Evolutionary conservation across 2,113 vertebrate species (phyloP), one percentile per base, ranked within the genome.

Genomic region (Aegithalos caudatus): DNA sequence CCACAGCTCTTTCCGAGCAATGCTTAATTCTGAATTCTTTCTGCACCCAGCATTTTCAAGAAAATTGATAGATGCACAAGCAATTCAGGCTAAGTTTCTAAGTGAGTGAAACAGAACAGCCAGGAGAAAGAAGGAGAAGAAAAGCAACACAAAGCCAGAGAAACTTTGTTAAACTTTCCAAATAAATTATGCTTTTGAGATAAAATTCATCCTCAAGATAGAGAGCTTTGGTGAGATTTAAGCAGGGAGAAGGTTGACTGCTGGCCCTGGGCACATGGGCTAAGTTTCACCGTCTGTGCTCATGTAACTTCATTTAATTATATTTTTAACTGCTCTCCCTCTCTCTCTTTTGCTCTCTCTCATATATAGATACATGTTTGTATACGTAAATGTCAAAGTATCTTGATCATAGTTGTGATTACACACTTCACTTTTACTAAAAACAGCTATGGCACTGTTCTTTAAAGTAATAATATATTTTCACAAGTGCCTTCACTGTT

Each of bases 391-490:
- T 97, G 85, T 91, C 94, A 86, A 94, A 94, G 88, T 91, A 96
- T 93, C 97, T 97, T 78, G 94, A 96, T 98, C 96, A 83, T 53
- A 93, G 95, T 95, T 98, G 97, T 98, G 96, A 98, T 96, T 98
- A 96, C 76, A 77, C 98, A 95, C 93, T 94, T 94, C 76, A 77
- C 76, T 51, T 93, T 88, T 89, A 70, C 96, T 71, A 66, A 97
- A 97, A 98, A 97, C 93, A 97, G 95, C 97, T 70, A 96, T 60
- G 94, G 88, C 95, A 97, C 95, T 80, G 78, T 97, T 97, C 97
- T 98, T 98, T 98, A 98, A 98, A 97, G 96, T 98, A 98, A 98
- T 98, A 95, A 96, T 91, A 97, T 98, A 97, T 98, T 98, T 98
- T 97, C 95, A 95, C 18, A 37, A 97, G 90, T 89, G 96, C 97